A percentile compares a stretch with the other conserved stretches of the same genome.
Evolutionary conservation across 2,888 invertebrate species (phyloP).

Genomic region (Heliothis peltigera): DNA sequence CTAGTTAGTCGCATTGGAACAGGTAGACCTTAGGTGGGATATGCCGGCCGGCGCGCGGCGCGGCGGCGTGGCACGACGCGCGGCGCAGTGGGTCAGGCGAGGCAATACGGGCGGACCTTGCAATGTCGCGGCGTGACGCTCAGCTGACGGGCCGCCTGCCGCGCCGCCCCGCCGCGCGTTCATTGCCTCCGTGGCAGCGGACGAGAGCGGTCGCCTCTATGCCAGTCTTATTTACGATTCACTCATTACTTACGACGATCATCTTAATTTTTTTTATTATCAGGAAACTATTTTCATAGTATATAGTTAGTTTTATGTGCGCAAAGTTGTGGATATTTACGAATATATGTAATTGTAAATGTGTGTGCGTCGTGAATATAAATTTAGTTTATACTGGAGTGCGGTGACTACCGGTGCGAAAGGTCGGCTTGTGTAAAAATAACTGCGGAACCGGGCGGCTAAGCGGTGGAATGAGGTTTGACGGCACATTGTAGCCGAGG

Average conservation of each 20-base stretch:
- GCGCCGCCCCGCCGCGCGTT: conserved; percentile 86
- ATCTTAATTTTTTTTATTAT: conserved; percentile 46
- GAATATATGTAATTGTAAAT: conserved; percentile 64
- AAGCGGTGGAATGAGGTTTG: conserved; percentile 89
- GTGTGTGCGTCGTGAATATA: conserved; percentile 85
- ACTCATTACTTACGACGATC: conserved; percentile 53
- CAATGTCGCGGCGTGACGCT: conserved; percentile 91
- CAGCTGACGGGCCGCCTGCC: conserved; percentile 88
- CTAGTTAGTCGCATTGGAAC: conserved; percentile 3
- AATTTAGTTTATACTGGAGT: conserved; percentile 81
- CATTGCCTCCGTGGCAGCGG: conserved; percentile 92
- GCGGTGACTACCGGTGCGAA: conserved; percentile 89
- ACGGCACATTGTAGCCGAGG: conserved; percentile 89
- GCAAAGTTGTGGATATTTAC: conserved; percentile 55
- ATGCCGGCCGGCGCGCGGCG: conserved; percentile 62
- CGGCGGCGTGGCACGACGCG: conserved; percentile 59
- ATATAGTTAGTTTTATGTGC: conserved; percentile 53
- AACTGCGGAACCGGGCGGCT: conserved; percentile 89
- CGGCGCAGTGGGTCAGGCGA: conserved; percentile 87
- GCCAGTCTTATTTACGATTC: conserved; percentile 68
- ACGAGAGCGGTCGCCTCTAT: conserved; percentile 82
- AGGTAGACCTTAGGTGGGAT: conserved; percentile 26
- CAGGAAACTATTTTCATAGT: conserved; percentile 30
- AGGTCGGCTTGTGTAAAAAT: conserved; percentile 90
- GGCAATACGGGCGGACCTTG: conserved; percentile 89